Evolutionary conservation across 2,888 invertebrate genomes (phyloP).

Genomic region (Vanessa cardui): DNA sequence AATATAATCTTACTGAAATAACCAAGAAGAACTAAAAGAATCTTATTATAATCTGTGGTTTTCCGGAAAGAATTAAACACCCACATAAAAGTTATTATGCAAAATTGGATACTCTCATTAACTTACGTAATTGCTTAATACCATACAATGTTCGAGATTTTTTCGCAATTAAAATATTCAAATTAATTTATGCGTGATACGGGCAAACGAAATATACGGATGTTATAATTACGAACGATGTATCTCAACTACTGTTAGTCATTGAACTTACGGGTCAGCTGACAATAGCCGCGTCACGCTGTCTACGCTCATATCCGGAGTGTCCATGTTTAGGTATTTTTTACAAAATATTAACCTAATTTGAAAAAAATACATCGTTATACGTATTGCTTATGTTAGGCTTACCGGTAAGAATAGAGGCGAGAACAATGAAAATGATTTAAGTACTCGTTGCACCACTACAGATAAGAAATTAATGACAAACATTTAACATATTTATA

Average conservation of each 20-base stretch:
- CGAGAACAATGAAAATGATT: too few relatives aligned
- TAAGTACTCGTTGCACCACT: too few relatives aligned
- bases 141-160: not conserved
- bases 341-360: conserved; percentile 25
- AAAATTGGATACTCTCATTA: not conserved
- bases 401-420: too few relatives aligned
- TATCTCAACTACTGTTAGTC: conserved; percentile 31
- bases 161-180: conserved; percentile 7
- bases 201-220: conserved; percentile 13
- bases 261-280: conserved; percentile 32
- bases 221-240: conserved; percentile 26
- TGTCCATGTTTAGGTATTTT: conserved; percentile 18
- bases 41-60: not conserved
- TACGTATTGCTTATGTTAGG: too few relatives aligned
- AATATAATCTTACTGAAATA: too few relatives aligned
- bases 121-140: conserved; percentile 9
- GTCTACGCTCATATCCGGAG: conserved; percentile 35
- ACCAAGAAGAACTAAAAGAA: too few relatives aligned
- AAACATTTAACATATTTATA: too few relatives aligned
- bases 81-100: conserved; percentile 29
- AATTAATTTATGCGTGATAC: conserved; percentile 2
- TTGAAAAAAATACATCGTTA: too few relatives aligned
- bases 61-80: not conserved
- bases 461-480: too few relatives aligned
- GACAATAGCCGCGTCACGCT: conserved; percentile 39